These are phyloP conservation scores for Holotrichia oblita DNA, from an alignment of 1,140 invertebrate species.

Conservation along the genomic window DNA sequence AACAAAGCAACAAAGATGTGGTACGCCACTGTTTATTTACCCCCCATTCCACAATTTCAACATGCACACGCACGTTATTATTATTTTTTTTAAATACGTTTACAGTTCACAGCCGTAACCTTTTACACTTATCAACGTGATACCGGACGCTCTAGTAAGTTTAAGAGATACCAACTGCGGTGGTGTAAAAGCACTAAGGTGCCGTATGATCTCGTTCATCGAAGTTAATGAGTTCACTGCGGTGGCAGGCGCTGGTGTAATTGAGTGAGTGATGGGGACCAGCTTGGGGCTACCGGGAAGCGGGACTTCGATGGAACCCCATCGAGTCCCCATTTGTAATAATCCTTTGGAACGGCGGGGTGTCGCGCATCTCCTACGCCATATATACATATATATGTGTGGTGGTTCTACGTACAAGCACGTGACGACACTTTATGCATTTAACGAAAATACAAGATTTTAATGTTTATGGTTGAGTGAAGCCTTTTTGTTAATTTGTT, in stretches of 20 bases:
- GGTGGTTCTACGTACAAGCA: background rate
- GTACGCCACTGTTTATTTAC: background rate
- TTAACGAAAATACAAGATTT: too few species aligned
- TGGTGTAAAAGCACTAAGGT: constrained; percentile 22
- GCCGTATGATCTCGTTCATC: constrained; percentile 41
- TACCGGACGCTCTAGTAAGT: background rate
- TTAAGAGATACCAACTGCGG: constrained; percentile 7
- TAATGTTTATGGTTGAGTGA: too few species aligned
- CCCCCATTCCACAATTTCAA: background rate
- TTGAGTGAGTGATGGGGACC: constrained; percentile 44
- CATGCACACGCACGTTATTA: background rate
- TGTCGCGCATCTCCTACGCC: constrained; percentile 38
- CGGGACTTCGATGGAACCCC: constrained; percentile 27
- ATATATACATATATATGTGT: background rate
- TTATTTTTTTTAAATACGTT: too few species aligned
- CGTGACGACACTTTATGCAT: too few species aligned
- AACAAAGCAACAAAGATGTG: too few species aligned
- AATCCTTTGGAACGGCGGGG: constrained; percentile 46
- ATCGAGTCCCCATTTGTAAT: constrained; percentile 44
- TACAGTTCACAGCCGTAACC: background rate
- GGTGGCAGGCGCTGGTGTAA: constrained; percentile 45
- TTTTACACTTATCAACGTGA: background rate
- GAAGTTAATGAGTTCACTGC: constrained; percentile 45
- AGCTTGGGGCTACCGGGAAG: constrained; percentile 31
- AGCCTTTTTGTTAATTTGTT: too few species aligned